phyloP scores from a whole-genome alignment of 2,888 invertebrate species.

The Pyralis farinalis region DNA sequence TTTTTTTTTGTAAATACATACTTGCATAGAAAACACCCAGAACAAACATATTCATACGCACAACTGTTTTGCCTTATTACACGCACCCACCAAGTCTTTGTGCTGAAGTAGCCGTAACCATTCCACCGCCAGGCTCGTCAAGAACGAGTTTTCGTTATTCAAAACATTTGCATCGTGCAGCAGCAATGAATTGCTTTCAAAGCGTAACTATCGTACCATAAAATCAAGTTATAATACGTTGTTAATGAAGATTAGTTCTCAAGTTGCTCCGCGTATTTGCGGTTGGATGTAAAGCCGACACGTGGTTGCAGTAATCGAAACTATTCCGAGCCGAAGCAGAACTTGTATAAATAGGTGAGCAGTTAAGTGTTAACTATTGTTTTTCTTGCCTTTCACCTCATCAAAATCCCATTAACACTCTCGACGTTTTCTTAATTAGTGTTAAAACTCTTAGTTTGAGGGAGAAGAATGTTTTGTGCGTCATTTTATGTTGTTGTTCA shows the following conservation, averaged over 20 bases:
- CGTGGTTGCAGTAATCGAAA: constrained; percentile 6
- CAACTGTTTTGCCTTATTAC: too few species aligned
- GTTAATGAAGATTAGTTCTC: constrained; percentile 33
- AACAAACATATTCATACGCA: too few species aligned
- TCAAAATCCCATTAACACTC: neutral
- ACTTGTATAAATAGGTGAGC: constrained; percentile 1
- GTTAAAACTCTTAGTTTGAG: too few species aligned
- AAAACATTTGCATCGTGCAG: constrained; percentile 2
- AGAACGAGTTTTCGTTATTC: too few species aligned
- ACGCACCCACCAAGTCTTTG: too few species aligned
- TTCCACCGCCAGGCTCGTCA: too few species aligned
- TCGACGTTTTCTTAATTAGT: too few species aligned
- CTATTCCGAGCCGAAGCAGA: neutral
- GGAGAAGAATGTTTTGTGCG: too few species aligned
- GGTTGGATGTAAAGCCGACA: constrained; percentile 25
- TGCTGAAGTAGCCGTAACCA: too few species aligned
- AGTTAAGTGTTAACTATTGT: constrained; percentile 3
- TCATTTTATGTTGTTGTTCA: too few species aligned
- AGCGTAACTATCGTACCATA: constrained; percentile 6
- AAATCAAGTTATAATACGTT: constrained; percentile 7
- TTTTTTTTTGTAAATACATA: too few species aligned
- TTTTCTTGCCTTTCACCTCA: neutral
- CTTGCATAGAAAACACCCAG: too few species aligned
- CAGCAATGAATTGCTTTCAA: constrained; percentile 6
- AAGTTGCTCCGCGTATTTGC: constrained; percentile 45